A percentile compares a stretch with the other conserved stretches of the same genome.
Conservation (phyloP, 2,113 vertebrate genomes). For the Lagenorhynchus albirostris region DNA sequence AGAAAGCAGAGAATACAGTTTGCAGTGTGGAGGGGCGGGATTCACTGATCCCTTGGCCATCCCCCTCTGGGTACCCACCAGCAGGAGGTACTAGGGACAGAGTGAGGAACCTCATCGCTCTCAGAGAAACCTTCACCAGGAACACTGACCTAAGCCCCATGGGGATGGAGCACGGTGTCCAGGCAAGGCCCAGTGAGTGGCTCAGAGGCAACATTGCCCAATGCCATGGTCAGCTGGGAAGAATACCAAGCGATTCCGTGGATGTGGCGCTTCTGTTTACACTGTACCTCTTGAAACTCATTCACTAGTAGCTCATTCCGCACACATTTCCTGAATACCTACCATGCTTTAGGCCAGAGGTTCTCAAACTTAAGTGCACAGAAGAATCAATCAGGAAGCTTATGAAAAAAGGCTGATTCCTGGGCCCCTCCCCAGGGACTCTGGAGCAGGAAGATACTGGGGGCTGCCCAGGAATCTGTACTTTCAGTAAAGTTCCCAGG, state of each 20-base stretch:
- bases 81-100: not conserved
- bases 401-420: not conserved
- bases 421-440: not conserved
- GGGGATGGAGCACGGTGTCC: not conserved
- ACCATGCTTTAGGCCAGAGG: conserved; percentile 37
- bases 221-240: not conserved
- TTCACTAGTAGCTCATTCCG: conserved; percentile 51
- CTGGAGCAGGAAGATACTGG: not conserved
- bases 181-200: not conserved
- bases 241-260: not conserved
- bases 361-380: conserved; percentile 48
- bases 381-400: conserved; percentile 16
- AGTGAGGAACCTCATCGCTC: not conserved
- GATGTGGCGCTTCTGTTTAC: conserved; percentile 21
- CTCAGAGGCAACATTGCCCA: not conserved
- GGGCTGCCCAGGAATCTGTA: not conserved
- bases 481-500: not conserved
- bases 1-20: not conserved
- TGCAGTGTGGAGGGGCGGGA: not conserved
- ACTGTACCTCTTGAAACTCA: conserved; percentile 47
- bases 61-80: not conserved
- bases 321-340: conserved; percentile 72
- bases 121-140: not conserved
- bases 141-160: not conserved
- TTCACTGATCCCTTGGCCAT: not conserved